Evolutionary conservation across 2,113 vertebrate species (phyloP).

Genomic region (Ibidorhyncha struthersii): DNA sequence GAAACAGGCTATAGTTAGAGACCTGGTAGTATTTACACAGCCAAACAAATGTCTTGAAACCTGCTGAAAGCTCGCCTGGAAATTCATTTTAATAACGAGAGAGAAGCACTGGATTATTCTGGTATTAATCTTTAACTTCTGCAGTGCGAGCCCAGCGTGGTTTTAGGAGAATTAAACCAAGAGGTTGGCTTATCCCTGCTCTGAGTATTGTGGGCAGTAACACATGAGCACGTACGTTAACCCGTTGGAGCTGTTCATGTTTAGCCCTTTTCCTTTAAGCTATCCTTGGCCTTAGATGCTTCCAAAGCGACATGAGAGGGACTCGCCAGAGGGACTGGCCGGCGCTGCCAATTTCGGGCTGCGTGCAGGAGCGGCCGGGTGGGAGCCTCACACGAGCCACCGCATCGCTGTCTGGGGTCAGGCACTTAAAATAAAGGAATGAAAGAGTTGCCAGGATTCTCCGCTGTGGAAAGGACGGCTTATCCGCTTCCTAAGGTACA

Average conservation of each 20-base stretch:
- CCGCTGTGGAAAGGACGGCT: not conserved
- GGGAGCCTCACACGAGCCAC: not conserved
- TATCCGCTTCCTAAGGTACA: not conserved
- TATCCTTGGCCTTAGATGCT: not conserved
- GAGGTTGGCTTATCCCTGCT: not conserved
- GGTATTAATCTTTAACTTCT: not conserved
- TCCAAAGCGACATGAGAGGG: not conserved
- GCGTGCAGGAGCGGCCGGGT: not conserved
- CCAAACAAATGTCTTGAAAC: not conserved
- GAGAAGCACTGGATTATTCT: not conserved
- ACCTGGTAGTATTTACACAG: not conserved
- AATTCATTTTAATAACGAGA: not conserved
- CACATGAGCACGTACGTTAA: accelerated
- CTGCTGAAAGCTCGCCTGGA: not conserved
- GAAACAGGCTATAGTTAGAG: not conserved
- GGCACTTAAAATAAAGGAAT: constrained; percentile 29
- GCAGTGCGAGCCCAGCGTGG: not conserved
- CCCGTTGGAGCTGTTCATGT: not conserved
- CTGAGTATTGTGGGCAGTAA: not conserved
- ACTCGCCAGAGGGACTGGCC: not conserved
- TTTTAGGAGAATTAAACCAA: not conserved
- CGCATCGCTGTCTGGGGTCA: not conserved
- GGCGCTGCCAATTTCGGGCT: not conserved
- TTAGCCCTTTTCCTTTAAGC: constrained; percentile 29
- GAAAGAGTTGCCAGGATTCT: not conserved